These are phyloP conservation scores for Drosophila prosaltans DNA, from an alignment of 1,140 invertebrate species.

Conservation along the genomic window DNA sequence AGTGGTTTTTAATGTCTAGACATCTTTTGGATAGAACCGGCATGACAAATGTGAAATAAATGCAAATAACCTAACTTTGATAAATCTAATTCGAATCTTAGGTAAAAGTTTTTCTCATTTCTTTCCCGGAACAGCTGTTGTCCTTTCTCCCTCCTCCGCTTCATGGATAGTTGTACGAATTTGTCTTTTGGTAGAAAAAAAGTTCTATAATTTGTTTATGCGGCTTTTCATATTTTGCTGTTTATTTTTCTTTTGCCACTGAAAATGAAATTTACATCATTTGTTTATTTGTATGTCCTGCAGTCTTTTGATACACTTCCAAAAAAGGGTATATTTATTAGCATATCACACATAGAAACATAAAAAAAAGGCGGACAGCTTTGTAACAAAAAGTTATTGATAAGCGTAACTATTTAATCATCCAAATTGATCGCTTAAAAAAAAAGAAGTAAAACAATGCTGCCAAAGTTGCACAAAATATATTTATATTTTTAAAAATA, in stretches of 20 bases:
- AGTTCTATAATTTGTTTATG: constrained; percentile 70
- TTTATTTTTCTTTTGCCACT: constrained; percentile 36
- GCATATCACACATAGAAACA: too few species aligned
- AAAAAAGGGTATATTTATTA: background rate
- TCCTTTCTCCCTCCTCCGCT: constrained; percentile 22
- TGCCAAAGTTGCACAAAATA: too few species aligned
- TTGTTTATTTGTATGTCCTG: constrained; percentile 81
- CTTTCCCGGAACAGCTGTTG: background rate
- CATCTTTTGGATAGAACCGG: constrained; percentile 32
- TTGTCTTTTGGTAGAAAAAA: constrained; percentile 48
- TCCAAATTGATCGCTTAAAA: too few species aligned
- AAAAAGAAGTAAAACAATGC: too few species aligned
- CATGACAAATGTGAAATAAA: constrained; percentile 76
- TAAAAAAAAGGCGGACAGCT: too few species aligned
- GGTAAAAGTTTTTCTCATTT: background rate
- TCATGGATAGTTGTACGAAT: constrained; percentile 37
- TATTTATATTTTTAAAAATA: too few species aligned
- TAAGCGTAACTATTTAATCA: too few species aligned
- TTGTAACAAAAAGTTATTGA: too few species aligned
- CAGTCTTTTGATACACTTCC: constrained; percentile 2
- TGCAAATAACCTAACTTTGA: constrained; percentile 73
- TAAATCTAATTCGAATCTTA: constrained; percentile 61
- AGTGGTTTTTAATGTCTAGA: constrained; percentile 76
- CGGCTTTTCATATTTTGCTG: constrained; percentile 68
- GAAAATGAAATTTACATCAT: constrained; percentile 81